Conservation (phyloP, 2,113 vertebrate genomes). For the Trichechus manatus region DNA sequence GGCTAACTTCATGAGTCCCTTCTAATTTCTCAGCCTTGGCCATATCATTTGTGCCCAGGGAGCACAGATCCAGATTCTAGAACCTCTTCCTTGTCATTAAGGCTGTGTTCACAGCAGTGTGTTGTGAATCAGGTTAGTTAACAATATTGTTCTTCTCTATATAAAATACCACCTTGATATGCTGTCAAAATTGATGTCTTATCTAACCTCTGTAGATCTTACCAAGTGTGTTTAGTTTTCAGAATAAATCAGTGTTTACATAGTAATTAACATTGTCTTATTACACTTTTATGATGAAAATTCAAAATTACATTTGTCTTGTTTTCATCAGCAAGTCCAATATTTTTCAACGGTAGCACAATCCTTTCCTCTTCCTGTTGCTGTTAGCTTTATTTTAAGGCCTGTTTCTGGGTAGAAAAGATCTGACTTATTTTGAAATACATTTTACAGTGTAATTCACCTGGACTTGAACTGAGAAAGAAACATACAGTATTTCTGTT, state of each 20-base stretch:
- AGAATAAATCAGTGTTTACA: conserved; percentile 24
- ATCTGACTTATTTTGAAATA: conserved; percentile 52
- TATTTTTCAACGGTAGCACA: not conserved
- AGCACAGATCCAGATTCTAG: not conserved
- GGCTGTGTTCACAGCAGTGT: not conserved
- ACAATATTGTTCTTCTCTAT: not conserved
- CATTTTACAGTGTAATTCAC: not conserved
- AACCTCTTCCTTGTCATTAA: not conserved
- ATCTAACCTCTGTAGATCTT: not conserved
- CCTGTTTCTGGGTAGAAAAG: not conserved
- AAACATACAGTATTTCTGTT: not conserved
- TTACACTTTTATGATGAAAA: conserved; percentile 28
- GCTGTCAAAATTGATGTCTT: not conserved
- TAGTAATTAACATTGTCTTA: not conserved
- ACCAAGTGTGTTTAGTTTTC: conserved; percentile 9
- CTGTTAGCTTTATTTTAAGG: conserved; percentile 47
- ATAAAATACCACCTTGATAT: not conserved
- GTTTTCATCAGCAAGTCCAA: not conserved
- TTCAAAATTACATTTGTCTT: not conserved
- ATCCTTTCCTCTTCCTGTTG: not conserved
- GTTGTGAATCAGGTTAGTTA: not conserved
- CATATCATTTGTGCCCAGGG: not conserved
- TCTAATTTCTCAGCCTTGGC: not conserved
- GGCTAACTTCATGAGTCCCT: not conserved
- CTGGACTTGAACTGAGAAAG: not conserved